phyloP scores from a whole-genome alignment of 2,113 vertebrate genomes.

The Phaethornis superciliosus region DNA sequence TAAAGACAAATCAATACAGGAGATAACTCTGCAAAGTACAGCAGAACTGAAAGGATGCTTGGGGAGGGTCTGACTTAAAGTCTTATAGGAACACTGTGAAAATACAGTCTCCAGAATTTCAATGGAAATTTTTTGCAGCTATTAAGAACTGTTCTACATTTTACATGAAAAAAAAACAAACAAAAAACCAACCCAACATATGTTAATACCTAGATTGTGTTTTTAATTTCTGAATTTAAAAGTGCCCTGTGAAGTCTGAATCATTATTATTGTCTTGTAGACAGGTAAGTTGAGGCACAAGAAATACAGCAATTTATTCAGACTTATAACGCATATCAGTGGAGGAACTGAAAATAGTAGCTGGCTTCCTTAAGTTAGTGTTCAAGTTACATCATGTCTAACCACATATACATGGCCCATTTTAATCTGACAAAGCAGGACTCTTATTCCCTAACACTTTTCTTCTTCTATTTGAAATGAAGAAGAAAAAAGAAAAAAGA shows the following conservation, averaged over 20 bases:
- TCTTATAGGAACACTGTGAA: background rate
- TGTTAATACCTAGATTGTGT: background rate
- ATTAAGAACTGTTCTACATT: background rate
- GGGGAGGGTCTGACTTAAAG: background rate
- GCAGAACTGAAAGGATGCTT: background rate
- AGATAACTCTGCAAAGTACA: background rate
- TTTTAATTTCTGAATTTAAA: background rate
- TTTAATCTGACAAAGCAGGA: background rate
- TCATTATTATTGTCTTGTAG: background rate
- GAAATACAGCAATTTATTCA: background rate
- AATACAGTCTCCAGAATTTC: background rate
- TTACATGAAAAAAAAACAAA: background rate
- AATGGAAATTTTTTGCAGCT: background rate
- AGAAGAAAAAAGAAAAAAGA: fast-evolving
- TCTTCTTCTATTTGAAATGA: background rate
- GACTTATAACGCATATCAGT: background rate
- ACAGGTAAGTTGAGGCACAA: background rate
- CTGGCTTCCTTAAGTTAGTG: background rate
- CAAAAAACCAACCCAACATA: too few relatives aligned
- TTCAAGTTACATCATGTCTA: background rate
- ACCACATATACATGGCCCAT: background rate
- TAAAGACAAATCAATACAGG: background rate
- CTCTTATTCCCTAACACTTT: background rate
- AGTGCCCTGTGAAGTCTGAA: background rate
- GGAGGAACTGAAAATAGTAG: background rate